Conservation (phyloP, 2,113 vertebrate genomes). For the Plestiodon gilberti region DNA sequence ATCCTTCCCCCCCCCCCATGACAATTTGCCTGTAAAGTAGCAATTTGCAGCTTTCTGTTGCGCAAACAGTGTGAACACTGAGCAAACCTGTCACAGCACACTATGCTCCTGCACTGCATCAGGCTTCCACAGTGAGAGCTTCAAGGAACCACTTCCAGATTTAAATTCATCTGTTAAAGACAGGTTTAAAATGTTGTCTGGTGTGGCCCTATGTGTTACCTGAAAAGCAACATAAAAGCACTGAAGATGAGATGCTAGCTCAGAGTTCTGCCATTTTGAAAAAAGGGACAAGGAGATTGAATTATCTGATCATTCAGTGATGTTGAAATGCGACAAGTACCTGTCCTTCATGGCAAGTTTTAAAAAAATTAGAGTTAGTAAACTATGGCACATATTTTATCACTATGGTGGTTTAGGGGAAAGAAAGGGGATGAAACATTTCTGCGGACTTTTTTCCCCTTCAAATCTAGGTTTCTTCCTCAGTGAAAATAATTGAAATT, state of each 20-base stretch:
- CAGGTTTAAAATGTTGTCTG: neutral
- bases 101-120: too few relatives aligned
- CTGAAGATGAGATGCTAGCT: neutral
- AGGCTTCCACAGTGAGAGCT: too few relatives aligned
- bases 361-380: neutral
- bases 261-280: neutral
- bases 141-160: neutral
- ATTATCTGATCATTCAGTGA: neutral
- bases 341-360: neutral
- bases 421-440: neutral
- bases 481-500: slow-evolving; percentile 23
- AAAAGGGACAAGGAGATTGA: neutral
- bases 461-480: neutral
- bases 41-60: too few relatives aligned
- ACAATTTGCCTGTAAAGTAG: too few relatives aligned
- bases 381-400: neutral
- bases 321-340: neutral
- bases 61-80: too few relatives aligned
- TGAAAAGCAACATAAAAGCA: neutral
- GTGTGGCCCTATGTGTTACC: neutral
- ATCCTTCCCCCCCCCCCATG: too few relatives aligned
- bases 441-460: neutral
- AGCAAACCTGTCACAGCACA: too few relatives aligned
- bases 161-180: neutral
- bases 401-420: neutral